These are phyloP conservation scores for Halcyon malimbica DNA, from an alignment of 2,113 vertebrate species.

Conservation along the genomic window DNA sequence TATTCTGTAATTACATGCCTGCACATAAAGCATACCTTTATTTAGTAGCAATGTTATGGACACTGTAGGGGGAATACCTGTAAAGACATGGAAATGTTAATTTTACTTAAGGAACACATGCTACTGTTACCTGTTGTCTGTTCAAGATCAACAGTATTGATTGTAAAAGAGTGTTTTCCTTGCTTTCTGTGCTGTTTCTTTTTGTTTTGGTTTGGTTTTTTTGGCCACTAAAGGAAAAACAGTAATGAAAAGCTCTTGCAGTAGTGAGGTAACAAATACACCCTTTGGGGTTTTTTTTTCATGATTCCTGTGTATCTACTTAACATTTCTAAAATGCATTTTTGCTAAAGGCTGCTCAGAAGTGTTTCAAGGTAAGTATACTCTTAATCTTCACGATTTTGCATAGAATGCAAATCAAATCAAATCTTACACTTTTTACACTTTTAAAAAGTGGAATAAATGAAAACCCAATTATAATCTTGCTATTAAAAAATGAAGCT, in stretches of 20 bases:
- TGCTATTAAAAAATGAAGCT: background rate
- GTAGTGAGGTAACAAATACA: background rate
- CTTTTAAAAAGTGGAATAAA: background rate
- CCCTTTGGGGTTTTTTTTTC: fast-evolving
- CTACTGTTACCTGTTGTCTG: background rate
- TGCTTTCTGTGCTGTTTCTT: background rate
- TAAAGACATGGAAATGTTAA: background rate
- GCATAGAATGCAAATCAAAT: background rate
- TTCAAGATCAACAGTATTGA: background rate
- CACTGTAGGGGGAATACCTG: background rate
- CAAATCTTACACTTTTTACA: background rate
- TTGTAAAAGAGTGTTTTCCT: background rate
- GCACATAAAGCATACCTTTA: background rate
- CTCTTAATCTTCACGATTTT: background rate
- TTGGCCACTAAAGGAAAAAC: background rate
- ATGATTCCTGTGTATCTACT: background rate
- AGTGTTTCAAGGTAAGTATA: background rate
- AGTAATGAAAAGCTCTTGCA: background rate
- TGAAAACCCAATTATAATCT: background rate
- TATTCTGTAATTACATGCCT: background rate
- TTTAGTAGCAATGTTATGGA: background rate
- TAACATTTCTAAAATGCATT: fast-evolving
- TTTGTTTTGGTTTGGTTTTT: background rate
- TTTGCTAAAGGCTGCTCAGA: background rate
- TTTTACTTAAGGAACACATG: background rate